Percentiles rank a stretch among this genome's conserved stretches.
Conservation (phyloP, 2,113 vertebrate species). For the Rallus limicola region DNA sequence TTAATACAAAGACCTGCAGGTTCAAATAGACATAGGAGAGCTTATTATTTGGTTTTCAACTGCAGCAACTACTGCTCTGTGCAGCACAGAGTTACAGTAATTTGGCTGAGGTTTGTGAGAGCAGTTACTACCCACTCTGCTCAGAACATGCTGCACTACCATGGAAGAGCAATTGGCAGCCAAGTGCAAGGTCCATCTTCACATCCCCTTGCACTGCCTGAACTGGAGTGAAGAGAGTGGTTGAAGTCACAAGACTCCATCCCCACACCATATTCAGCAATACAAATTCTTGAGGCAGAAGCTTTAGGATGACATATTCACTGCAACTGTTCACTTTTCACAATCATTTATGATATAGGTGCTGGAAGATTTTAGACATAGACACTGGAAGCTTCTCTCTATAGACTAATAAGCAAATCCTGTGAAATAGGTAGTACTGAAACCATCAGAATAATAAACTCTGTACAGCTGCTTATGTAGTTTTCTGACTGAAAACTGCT, state of each 20-base stretch:
- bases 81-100: background rate
- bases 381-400: background rate
- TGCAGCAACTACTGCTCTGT: background rate
- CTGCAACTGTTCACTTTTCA: background rate
- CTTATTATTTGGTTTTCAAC: background rate
- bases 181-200: fast-evolving
- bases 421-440: background rate
- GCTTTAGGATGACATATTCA: background rate
- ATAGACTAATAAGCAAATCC: background rate
- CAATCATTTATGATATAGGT: background rate
- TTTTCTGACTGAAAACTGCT: background rate
- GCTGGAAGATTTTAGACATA: background rate
- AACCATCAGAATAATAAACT: background rate
- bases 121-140: background rate
- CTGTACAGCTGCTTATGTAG: background rate
- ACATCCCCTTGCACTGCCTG: background rate
- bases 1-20: background rate
- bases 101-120: background rate
- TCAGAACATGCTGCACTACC: background rate
- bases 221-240: fast-evolving
- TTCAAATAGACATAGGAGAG: background rate
- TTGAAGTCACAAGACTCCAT: background rate
- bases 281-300: background rate
- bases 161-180: background rate
- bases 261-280: fast-evolving